These are phyloP conservation scores for Grammomys dolichurus DNA, from an alignment of 2,113 vertebrate species.

Conservation along the genomic window DNA sequence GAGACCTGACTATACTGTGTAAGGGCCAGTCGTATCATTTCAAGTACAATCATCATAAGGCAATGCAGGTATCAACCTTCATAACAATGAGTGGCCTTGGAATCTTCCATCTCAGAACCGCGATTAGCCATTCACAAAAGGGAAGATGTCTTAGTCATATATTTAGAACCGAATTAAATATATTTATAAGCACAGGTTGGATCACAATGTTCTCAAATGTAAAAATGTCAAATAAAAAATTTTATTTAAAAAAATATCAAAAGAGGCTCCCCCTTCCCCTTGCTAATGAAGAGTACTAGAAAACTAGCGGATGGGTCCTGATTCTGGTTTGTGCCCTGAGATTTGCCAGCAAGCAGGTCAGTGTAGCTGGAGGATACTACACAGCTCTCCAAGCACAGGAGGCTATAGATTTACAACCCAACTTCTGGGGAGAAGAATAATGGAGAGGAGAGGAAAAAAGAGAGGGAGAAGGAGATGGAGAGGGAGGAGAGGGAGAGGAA, in stretches of 20 bases:
- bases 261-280: slow-evolving; percentile 26
- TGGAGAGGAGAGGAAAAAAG: accelerated
- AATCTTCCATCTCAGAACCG: slow-evolving; percentile 57
- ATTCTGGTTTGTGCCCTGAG: slow-evolving; percentile 1
- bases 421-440: slow-evolving; percentile 5
- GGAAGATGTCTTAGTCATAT: not conserved
- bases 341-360: slow-evolving; percentile 11
- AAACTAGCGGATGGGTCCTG: not conserved
- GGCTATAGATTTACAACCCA: slow-evolving; percentile 43
- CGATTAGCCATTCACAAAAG: slow-evolving; percentile 20
- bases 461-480: accelerated
- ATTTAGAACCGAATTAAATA: not conserved
- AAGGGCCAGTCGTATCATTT: not conserved
- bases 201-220: slow-evolving; percentile 35
- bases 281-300: slow-evolving; percentile 15
- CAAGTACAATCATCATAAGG: not conserved
- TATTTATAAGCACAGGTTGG: slow-evolving; percentile 20
- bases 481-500: accelerated
- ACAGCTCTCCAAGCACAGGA: slow-evolving; percentile 36
- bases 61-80: not conserved
- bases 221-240: not conserved
- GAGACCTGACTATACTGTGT: too few relatives aligned
- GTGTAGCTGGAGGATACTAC: not conserved
- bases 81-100: not conserved
- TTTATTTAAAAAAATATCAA: too few relatives aligned